These are phyloP conservation scores for Drosophila neocordata DNA, from an alignment of 1,140 invertebrate species.

Conservation along the genomic window DNA sequence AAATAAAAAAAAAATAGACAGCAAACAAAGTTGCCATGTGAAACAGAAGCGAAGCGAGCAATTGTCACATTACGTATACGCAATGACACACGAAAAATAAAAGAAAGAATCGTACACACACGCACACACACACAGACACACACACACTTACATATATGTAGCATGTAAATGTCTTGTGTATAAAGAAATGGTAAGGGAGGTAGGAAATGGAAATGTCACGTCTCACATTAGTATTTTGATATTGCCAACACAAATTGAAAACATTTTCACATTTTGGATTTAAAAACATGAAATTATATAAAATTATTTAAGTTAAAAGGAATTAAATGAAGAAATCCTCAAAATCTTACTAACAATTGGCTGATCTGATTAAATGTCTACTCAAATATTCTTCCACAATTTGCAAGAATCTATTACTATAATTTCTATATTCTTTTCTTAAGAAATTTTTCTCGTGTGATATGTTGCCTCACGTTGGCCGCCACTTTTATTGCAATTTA, in stretches of 20 bases:
- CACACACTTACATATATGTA: constrained; percentile 18
- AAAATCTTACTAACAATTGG: no score
- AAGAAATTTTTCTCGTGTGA: no score
- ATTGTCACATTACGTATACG: constrained; percentile 78
- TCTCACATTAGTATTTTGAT: constrained; percentile 1
- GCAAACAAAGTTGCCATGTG: constrained; percentile 58
- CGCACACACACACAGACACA: background rate
- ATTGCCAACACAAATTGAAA: background rate
- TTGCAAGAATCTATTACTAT: no score
- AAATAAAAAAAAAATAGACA: constrained; percentile 3
- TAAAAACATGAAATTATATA: no score
- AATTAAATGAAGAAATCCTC: no score
- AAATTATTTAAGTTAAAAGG: no score
- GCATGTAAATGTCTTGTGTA: constrained; percentile 31
- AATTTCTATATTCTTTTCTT: no score
- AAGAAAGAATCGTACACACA: constrained; percentile 12
- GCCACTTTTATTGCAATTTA: no score
- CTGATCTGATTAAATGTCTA: no score
- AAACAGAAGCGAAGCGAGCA: constrained; percentile 44
- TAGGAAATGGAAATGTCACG: constrained; percentile 8
- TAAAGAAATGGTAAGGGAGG: background rate
- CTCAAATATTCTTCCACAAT: no score
- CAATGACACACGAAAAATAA: constrained; percentile 30
- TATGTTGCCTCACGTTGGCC: no score
- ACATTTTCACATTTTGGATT: background rate